A percentile compares a stretch with the other conserved stretches of the same genome.
Evolutionary conservation across 2,888 invertebrate species (phyloP).

Genomic region (Proisotoma minuta): DNA sequence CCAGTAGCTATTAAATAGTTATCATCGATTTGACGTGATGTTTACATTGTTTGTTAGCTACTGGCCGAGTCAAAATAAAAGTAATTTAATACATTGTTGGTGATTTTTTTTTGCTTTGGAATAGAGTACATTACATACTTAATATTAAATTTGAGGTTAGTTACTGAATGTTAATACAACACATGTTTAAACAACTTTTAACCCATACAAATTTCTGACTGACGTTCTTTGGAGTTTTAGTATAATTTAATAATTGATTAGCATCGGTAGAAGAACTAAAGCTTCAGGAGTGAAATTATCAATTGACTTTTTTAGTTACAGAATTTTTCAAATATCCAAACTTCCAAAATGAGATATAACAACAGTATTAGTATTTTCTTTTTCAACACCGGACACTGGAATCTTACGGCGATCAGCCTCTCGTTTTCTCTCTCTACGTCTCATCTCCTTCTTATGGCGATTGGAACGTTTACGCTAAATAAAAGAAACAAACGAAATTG

Average conservation of each 20-base stretch:
- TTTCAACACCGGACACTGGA: not conserved
- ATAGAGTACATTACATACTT: no score
- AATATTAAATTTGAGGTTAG: no score
- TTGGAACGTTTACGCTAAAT: constrained; percentile 35
- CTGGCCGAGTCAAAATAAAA: no score
- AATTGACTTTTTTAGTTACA: not conserved
- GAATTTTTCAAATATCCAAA: constrained; percentile 36
- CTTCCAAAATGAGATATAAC: constrained; percentile 39
- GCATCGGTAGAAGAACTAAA: not conserved
- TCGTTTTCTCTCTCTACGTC: constrained; percentile 48
- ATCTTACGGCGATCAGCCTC: constrained; percentile 44
- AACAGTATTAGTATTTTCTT: constrained; percentile 30
- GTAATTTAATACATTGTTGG: no score
- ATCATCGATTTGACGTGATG: no score
- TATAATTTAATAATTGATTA: not conserved
- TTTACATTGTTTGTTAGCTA: no score
- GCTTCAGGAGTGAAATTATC: not conserved
- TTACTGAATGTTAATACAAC: no score
- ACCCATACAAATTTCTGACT: no score
- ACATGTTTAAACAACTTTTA: no score
- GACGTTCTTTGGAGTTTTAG: no score
- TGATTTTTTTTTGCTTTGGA: no score
- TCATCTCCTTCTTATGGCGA: constrained; percentile 47
- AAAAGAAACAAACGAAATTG: not conserved
- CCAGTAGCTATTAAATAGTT: no score